A percentile compares a stretch with the other conserved stretches of the same genome.
Evolutionary conservation across 92 coral and sea anemone species (phyloP).

Genomic region (Metridium senile): DNA sequence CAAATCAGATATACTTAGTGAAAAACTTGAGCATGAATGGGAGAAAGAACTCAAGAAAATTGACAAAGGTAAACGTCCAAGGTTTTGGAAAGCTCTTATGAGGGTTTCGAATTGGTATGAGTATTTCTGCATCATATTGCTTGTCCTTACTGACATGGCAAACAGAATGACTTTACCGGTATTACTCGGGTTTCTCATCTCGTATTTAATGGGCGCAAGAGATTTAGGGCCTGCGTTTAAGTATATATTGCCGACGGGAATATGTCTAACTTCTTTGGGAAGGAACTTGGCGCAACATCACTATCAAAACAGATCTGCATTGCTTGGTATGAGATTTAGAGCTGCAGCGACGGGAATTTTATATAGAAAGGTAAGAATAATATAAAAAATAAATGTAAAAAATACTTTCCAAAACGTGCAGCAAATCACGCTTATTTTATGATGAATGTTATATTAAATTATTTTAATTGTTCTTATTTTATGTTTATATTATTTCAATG

Average conservation of each 20-base stretch:
- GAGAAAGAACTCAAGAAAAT: constrained; percentile 66
- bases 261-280: constrained; percentile 82
- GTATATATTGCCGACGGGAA: constrained; percentile 78
- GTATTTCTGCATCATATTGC: constrained; percentile 61
- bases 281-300: constrained; percentile 86
- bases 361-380: constrained; percentile 73
- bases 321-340: constrained; percentile 81
- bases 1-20: constrained; percentile 77
- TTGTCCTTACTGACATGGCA: constrained; percentile 87
- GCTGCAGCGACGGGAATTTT: constrained; percentile 86
- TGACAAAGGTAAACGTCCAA: constrained; percentile 66
- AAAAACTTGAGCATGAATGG: constrained; percentile 75
- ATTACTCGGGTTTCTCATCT: constrained; percentile 75
- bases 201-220: constrained; percentile 81
- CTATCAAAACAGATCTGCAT: constrained; percentile 82
- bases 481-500: no score
- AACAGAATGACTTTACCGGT: constrained; percentile 89
- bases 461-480: no score
- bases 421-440: no score
- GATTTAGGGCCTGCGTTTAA: constrained; percentile 70
- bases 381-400: not conserved
- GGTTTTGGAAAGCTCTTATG: constrained; percentile 91
- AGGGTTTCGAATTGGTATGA: constrained; percentile 81
- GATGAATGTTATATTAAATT: no score
- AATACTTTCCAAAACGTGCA: no score